These are phyloP conservation scores for Cololabis saira DNA, from an alignment of 2,113 vertebrate genomes.

Conservation along the genomic window DNA sequence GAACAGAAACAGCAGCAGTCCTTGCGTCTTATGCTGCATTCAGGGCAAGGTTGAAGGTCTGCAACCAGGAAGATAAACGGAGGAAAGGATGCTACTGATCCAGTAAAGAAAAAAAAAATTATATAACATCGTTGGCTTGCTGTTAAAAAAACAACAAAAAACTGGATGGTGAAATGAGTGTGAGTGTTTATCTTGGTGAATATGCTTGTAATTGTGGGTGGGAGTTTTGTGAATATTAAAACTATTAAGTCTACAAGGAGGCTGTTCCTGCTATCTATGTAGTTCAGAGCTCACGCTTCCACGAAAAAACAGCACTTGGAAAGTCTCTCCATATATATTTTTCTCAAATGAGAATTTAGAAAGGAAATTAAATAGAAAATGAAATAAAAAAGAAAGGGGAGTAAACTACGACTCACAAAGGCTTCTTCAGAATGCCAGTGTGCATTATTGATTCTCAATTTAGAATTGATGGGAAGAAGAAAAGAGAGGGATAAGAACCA, in stretches of 20 bases:
- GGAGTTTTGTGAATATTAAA: too few relatives aligned
- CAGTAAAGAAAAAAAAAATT: slow-evolving; percentile 7
- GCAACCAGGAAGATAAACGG: slow-evolving; percentile 14
- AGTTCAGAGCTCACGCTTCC: too few relatives aligned
- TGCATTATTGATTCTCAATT: slow-evolving; percentile 69
- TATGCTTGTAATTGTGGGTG: too few relatives aligned
- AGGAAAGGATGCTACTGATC: background rate
- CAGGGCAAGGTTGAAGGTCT: slow-evolving; percentile 39
- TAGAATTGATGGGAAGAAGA: slow-evolving; percentile 37
- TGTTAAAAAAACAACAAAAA: background rate
- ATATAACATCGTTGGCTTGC: background rate
- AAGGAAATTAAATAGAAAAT: slow-evolving; percentile 25
- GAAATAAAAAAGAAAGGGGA: slow-evolving; percentile 9
- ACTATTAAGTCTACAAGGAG: too few relatives aligned
- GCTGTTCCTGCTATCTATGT: too few relatives aligned
- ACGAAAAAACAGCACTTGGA: slow-evolving; percentile 25
- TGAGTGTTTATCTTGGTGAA: background rate
- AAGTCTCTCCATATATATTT: slow-evolving; percentile 38
- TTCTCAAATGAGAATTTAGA: slow-evolving; percentile 40
- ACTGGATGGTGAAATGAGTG: background rate
- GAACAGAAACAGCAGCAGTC: slow-evolving; percentile 31
- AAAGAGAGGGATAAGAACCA: slow-evolving; percentile 28
- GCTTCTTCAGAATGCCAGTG: slow-evolving; percentile 64
- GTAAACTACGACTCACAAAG: slow-evolving; percentile 23
- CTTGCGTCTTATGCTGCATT: slow-evolving; percentile 22